phyloP scores from a whole-genome alignment of 1,140 invertebrate species.

The Sycophila sp. region DNA sequence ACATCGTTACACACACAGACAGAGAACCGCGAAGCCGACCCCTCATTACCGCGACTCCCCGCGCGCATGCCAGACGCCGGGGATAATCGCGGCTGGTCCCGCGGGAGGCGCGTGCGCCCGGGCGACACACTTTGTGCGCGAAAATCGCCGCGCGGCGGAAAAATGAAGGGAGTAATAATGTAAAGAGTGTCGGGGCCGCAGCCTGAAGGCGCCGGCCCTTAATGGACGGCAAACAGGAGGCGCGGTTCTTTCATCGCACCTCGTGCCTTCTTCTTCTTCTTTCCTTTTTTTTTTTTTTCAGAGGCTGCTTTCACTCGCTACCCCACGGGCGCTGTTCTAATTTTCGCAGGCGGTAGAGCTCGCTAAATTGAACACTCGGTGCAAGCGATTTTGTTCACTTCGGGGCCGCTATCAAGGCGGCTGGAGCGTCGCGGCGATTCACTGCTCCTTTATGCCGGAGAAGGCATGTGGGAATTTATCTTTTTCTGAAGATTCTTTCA shows the following conservation, averaged over 20 bases:
- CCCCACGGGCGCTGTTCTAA: conserved; percentile 1
- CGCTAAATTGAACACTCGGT: conserved; percentile 1
- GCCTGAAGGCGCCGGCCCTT: conserved; percentile 12
- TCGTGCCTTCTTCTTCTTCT: not conserved
- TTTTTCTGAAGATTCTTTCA: too few relatives aligned
- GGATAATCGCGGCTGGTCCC: too few relatives aligned
- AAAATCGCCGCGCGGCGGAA: not conserved
- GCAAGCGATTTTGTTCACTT: conserved; percentile 12
- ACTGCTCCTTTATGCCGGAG: too few relatives aligned
- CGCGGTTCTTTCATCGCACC: not conserved
- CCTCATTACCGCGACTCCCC: too few relatives aligned
- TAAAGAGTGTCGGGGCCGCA: conserved; percentile 28
- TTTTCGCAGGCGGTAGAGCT: not conserved
- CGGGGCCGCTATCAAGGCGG: too few relatives aligned
- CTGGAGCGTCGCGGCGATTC: too few relatives aligned
- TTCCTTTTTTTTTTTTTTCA: not conserved
- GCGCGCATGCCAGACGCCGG: too few relatives aligned
- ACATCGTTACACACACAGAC: too few relatives aligned
- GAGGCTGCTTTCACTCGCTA: not conserved
- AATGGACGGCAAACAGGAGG: conserved; percentile 46
- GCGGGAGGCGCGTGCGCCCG: too few relatives aligned
- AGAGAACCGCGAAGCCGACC: too few relatives aligned
- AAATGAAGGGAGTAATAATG: conserved; percentile 18
- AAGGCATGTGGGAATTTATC: too few relatives aligned
- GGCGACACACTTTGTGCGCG: too few relatives aligned